Percentiles rank a stretch among this genome's conserved stretches.
Conservation (phyloP, 2,888 invertebrate species). For the Drosophila niveifrons region DNA sequence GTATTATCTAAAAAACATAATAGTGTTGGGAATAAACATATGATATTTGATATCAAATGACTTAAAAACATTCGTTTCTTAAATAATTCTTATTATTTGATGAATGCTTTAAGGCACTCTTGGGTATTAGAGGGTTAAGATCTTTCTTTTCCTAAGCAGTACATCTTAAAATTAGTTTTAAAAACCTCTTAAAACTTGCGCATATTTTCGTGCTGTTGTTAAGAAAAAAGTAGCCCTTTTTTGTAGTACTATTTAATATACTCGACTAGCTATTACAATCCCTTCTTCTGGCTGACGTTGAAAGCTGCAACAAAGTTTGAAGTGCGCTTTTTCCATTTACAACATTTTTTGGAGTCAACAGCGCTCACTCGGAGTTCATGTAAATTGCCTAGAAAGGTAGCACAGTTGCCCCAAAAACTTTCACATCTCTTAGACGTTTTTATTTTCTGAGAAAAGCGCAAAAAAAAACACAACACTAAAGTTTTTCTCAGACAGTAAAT, state of each 20-base stretch:
- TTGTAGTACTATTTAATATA: background rate
- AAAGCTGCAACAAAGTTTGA: conserved; percentile 13
- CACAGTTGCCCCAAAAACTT: conserved; percentile 33
- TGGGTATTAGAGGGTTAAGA: too few species aligned
- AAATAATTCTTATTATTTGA: background rate
- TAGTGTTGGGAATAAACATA: too few species aligned
- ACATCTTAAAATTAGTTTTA: background rate
- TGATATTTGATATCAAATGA: too few species aligned
- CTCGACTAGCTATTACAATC: conserved; percentile 1
- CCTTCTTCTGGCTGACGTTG: conserved; percentile 1
- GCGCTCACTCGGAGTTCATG: conserved; percentile 26
- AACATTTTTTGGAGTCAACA: conserved; percentile 21
- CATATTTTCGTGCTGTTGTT: background rate
- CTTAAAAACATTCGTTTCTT: too few species aligned
- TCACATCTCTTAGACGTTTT: conserved; percentile 25
- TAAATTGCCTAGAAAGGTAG: conserved; percentile 44
- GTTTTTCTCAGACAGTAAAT: conserved; percentile 24
- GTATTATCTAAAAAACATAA: too few species aligned
- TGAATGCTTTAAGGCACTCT: too few species aligned
- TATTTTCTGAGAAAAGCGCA: conserved; percentile 13
- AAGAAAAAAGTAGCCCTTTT: background rate
- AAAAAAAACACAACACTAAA: background rate
- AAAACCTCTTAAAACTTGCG: background rate
- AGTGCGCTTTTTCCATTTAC: conserved; percentile 27
- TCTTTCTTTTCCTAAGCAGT: too few species aligned